phyloP scores from a whole-genome alignment of 2,888 invertebrate species.

The Hydrotaea cyrtoneurina region DNA sequence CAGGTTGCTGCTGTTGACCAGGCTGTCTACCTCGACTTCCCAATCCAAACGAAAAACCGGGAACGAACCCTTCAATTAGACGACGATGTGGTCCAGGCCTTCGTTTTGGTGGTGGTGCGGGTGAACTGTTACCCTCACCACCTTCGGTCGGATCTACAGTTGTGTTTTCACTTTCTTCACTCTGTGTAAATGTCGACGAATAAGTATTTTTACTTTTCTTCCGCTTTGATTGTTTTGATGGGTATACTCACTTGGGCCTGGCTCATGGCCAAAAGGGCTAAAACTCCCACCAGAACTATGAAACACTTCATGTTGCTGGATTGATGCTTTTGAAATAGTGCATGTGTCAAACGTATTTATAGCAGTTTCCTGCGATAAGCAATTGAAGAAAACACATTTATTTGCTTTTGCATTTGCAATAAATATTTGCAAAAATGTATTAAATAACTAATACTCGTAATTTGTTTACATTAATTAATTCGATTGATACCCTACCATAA shows the following conservation, averaged over 20 bases:
- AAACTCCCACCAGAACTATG: not conserved
- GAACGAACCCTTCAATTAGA: not conserved
- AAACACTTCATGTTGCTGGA: not conserved
- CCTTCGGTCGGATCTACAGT: not conserved
- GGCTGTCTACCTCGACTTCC: not conserved
- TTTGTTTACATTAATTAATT: too few species aligned
- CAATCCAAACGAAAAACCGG: not conserved
- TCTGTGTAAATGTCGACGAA: not conserved
- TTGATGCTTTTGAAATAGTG: not conserved
- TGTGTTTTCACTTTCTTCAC: not conserved
- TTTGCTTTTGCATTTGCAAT: not conserved
- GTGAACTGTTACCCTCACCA: not conserved
- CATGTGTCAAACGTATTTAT: not conserved
- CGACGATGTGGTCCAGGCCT: not conserved
- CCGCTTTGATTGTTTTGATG: not conserved
- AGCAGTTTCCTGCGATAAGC: not conserved
- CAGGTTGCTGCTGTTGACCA: not conserved
- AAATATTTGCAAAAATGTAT: slow-evolving; percentile 1
- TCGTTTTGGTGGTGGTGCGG: not conserved
- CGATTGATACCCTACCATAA: too few species aligned
- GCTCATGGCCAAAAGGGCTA: not conserved
- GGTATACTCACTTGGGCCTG: not conserved
- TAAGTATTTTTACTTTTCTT: not conserved
- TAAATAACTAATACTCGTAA: too few species aligned
- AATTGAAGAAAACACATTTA: not conserved